Conservation (phyloP, 2,113 vertebrate species). For the Zootoca vivipara region DNA sequence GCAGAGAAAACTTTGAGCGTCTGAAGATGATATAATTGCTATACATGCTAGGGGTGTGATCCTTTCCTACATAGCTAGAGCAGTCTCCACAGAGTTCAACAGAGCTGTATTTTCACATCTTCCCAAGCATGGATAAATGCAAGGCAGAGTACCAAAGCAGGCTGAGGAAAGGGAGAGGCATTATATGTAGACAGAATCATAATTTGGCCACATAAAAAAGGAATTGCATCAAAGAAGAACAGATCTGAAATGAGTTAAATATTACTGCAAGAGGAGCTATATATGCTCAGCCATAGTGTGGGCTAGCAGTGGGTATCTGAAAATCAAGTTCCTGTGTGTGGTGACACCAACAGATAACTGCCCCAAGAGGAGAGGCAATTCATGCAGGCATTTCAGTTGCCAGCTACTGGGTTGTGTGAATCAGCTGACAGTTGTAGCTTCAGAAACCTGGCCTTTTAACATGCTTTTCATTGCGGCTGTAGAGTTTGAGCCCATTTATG, state of each 20-base stretch:
- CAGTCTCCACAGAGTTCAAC: background rate
- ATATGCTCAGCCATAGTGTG: background rate
- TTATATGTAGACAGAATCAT: constrained; percentile 19
- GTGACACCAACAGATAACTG: background rate
- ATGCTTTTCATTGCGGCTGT: background rate
- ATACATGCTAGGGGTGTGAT: background rate
- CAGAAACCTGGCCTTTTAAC: background rate
- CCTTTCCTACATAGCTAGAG: background rate
- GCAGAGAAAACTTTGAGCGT: constrained; percentile 34
- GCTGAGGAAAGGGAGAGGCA: background rate
- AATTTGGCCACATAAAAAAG: constrained; percentile 14
- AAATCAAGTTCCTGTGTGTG: background rate
- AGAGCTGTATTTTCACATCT: background rate
- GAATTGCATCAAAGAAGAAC: constrained; percentile 19
- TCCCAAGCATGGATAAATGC: background rate
- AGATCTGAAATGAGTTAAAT: constrained; percentile 15
- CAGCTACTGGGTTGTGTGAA: background rate
- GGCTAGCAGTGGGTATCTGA: background rate
- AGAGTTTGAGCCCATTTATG: background rate
- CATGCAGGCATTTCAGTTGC: background rate
- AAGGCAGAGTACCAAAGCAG: background rate
- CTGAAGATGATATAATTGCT: constrained; percentile 26
- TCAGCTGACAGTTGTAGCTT: background rate
- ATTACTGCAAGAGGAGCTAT: constrained; percentile 51
- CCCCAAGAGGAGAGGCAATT: background rate